Conservation (phyloP, 2,797 vertebrate species). For the Bradypus variegatus region DNA sequence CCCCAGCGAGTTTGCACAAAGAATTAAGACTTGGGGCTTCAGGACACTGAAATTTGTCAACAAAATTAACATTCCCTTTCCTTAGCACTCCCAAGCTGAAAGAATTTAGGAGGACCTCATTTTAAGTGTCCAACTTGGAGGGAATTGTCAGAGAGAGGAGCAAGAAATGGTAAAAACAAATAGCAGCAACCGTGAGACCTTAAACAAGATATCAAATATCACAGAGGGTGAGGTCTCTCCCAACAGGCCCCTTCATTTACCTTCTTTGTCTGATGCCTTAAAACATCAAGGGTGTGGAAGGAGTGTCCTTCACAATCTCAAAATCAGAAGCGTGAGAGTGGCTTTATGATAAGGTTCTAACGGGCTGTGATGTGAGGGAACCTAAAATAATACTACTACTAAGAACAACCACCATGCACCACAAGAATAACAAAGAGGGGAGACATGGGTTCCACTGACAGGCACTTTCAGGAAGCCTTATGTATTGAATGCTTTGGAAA, state of each 20-base stretch:
- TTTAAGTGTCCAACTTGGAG: constrained; percentile 59
- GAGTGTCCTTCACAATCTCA: not conserved
- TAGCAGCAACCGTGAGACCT: not conserved
- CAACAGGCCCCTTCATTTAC: rapidly evolving
- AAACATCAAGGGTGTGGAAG: not conserved
- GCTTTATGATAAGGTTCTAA: not conserved
- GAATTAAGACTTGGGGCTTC: constrained; percentile 69
- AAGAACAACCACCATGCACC: not conserved
- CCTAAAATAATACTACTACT: not conserved
- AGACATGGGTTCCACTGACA: rapidly evolving
- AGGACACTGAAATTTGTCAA: constrained; percentile 70
- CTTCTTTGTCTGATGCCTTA: not conserved
- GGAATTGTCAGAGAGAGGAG: not conserved
- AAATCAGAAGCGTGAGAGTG: not conserved
- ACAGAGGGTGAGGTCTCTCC: not conserved
- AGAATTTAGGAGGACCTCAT: constrained; percentile 68
- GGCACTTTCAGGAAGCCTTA: not conserved
- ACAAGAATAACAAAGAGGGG: too few relatives aligned
- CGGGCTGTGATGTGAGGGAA: not conserved
- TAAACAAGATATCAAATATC: not conserved
- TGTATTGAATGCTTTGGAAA: not conserved
- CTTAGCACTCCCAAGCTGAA: constrained; percentile 54
- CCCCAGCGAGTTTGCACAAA: constrained; percentile 74
- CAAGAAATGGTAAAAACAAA: not conserved
- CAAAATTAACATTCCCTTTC: constrained; percentile 61